A percentile compares a stretch with the other conserved stretches of the same genome.
Evolutionary conservation across 2,797 vertebrate genomes (phyloP).

Genomic region (Sciurus vulgaris): DNA sequence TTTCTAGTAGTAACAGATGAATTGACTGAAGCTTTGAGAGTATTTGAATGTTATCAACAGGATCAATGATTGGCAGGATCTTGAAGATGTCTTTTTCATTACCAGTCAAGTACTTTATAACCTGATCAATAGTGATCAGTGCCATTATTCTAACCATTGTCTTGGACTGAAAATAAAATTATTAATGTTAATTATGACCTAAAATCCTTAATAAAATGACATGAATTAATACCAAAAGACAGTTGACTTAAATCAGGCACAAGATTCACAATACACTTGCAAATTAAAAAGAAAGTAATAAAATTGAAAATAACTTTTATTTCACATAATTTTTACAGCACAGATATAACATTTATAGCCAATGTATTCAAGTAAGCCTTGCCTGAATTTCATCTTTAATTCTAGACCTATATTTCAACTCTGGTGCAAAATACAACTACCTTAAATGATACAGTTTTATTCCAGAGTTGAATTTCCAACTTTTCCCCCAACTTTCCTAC

Average conservation of each 20-base stretch:
- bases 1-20: background rate
- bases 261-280: background rate
- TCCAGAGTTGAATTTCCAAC: background rate
- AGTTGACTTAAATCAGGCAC: background rate
- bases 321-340: background rate
- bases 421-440: background rate
- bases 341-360: background rate
- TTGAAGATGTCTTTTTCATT: background rate
- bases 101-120: background rate
- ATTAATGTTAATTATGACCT: background rate
- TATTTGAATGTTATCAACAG: background rate
- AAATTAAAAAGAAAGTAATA: background rate
- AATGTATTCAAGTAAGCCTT: background rate
- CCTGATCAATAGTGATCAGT: background rate
- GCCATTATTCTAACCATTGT: background rate
- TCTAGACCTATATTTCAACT: background rate
- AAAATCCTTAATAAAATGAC: conserved; percentile 20
- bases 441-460: background rate
- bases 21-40: background rate
- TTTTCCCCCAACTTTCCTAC: background rate
- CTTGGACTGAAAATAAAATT: conserved; percentile 30
- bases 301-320: background rate
- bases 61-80: background rate
- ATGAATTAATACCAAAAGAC: background rate
- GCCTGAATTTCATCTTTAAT: background rate